phyloP scores from a whole-genome alignment of 2,797 vertebrate species.

The Coreius guichenoti region DNA sequence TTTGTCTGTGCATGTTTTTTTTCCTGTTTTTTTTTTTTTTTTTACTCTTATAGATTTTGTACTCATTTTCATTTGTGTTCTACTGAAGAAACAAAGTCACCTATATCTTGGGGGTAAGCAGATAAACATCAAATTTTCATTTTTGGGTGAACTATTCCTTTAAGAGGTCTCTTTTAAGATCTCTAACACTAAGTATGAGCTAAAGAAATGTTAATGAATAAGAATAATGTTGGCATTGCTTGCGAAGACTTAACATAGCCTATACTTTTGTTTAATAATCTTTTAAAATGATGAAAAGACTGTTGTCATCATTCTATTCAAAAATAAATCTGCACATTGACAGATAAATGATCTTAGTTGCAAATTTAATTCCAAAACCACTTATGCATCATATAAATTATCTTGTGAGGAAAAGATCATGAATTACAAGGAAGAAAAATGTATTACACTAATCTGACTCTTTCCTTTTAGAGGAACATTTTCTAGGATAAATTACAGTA shows the following conservation, averaged over 20 bases:
- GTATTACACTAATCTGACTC: slow-evolving; percentile 20
- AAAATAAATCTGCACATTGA: neutral
- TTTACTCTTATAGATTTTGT: no score
- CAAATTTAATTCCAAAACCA: neutral
- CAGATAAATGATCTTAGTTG: neutral
- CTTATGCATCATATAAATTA: neutral
- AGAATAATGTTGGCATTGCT: neutral
- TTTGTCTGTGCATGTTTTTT: no score
- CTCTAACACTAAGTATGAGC: neutral
- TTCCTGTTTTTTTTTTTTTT: no score
- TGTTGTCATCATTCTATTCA: neutral
- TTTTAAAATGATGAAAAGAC: neutral
- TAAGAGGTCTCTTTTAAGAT: no score
- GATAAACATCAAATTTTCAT: no score
- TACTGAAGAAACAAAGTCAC: no score
- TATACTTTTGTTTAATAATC: neutral
- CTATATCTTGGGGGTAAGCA: no score
- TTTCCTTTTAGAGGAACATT: slow-evolving; percentile 21
- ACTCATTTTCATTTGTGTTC: no score
- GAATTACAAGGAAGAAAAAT: slow-evolving; percentile 21
- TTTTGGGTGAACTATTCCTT: no score
- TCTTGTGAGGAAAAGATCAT: neutral
- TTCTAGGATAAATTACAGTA: slow-evolving; percentile 23
- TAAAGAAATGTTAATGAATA: neutral
- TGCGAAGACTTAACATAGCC: no score